Base-by-base conservation (phyloP, 2,113 vertebrate species). In the Hypanus sabinus region DNA sequence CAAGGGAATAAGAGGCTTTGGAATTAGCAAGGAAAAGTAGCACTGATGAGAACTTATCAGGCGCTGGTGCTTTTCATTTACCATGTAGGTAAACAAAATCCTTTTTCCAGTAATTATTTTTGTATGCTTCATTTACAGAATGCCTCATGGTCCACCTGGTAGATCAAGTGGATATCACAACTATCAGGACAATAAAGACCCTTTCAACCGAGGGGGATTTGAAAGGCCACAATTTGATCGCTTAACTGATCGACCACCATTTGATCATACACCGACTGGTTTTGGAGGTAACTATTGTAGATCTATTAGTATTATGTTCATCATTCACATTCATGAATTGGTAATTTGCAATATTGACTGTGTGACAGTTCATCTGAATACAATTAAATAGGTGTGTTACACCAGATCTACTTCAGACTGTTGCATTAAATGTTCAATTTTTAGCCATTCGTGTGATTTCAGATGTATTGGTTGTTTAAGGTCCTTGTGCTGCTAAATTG, bases 161-260 rank as follows among this genome's bases (percentile, higher is more conserved):
- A 70, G 91, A 24, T 93, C 91, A 93, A 55, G 91, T 73, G 91
- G 91, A 55, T 93, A 93, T 75, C 91, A 93, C 70, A 93, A 93
- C 24, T 93, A 75, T 73, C 91, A 73, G 94, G 99, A 99, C 93
- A 97, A 96, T 95, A 97, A 97, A 55, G 98, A 99, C 5, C 96
- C 97, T 38, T 97, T 97, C 94, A 97, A 98, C 94, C 96, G 98
- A 46, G 97, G 97, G 73, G 96, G 96, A n/a, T 98, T 98, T 94
- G 98, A 99, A 68, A 97, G 98, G 94, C 96, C 97, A 2, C 96
- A 97, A 0, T 99, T 98, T 79, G 98, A 99, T 87, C 96, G 98
- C 36, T 95, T 97, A 94, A 95, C 97, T 88, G 99, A 99, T 83
- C 98, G 98, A 90, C 96, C 97, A 93, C 79, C 96, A 0, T 99